Percentiles rank a stretch among this genome's conserved stretches.
phyloP scores from a whole-genome alignment of 2,888 invertebrate genomes.

The Caenorhabditis sp. region DNA sequence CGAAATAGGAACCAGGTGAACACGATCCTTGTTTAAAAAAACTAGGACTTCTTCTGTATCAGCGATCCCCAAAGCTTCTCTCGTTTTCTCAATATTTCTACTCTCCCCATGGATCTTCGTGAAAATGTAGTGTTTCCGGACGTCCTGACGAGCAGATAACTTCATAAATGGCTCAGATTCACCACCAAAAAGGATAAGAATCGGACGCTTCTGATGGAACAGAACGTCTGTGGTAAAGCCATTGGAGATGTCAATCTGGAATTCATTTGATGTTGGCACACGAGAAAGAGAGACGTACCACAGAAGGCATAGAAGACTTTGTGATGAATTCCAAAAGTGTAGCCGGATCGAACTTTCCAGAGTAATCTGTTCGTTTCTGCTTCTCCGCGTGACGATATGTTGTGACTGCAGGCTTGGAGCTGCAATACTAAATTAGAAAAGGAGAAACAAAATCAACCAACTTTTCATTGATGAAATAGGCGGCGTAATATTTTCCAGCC shows the following conservation, averaged over 20 bases:
- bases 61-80: slow-evolving; percentile 42
- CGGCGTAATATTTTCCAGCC: slow-evolving; percentile 78
- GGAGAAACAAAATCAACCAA: neutral
- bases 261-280: neutral
- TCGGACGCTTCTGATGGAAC: slow-evolving; percentile 70
- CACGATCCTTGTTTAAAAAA: slow-evolving; percentile 59
- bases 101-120: slow-evolving; percentile 32
- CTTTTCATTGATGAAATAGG: slow-evolving; percentile 68
- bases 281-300: slow-evolving; percentile 63
- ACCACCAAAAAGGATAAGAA: slow-evolving; percentile 62
- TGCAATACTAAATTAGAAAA: neutral
- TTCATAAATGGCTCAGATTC: slow-evolving; percentile 63
- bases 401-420: slow-evolving; percentile 65
- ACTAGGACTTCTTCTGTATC: slow-evolving; percentile 24
- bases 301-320: slow-evolving; percentile 71
- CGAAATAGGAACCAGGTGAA: slow-evolving; percentile 28
- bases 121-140: slow-evolving; percentile 63
- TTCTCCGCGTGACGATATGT: slow-evolving; percentile 76
- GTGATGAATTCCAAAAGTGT: slow-evolving; percentile 76
- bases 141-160: slow-evolving; percentile 65
- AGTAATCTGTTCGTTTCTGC: slow-evolving; percentile 73
- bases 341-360: slow-evolving; percentile 76
- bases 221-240: slow-evolving; percentile 79
- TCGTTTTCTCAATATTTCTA: slow-evolving; percentile 34
- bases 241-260: slow-evolving; percentile 75